A percentile compares a stretch with the other conserved stretches of the same genome.
Evolutionary conservation across 2,888 invertebrate genomes (phyloP).

Genomic region (Drosophila imparisetae): DNA sequence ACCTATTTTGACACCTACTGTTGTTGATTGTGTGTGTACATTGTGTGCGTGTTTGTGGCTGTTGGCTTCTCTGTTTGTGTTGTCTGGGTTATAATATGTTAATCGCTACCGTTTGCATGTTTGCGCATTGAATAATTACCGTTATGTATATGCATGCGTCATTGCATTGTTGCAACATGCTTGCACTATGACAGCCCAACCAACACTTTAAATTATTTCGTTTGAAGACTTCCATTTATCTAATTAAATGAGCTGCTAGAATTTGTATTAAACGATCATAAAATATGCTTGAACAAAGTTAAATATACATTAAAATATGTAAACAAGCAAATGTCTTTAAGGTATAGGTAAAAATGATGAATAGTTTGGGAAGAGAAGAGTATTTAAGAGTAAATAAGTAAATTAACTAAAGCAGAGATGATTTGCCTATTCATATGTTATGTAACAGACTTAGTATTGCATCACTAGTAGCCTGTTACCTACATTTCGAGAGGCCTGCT

Average conservation of each 20-base stretch:
- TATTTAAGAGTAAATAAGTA: neutral
- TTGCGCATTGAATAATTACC: conserved; percentile 79
- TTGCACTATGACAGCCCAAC: neutral
- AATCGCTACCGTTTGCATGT: conserved; percentile 79
- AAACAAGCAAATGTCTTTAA: neutral
- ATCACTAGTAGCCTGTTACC: too few species aligned
- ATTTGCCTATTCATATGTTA: neutral
- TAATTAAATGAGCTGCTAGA: neutral
- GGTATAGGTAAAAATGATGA: neutral
- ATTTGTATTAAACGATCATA: neutral
- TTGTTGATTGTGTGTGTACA: conserved; percentile 35
- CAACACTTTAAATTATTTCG: neutral
- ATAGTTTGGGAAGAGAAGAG: neutral
- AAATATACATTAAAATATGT: neutral
- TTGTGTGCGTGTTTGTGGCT: conserved; percentile 21
- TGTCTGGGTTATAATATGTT: conserved; percentile 76
- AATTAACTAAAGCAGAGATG: neutral
- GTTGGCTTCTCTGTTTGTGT: conserved; percentile 49
- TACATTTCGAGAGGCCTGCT: too few species aligned
- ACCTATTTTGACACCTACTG: conserved; percentile 63
- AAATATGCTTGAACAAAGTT: neutral
- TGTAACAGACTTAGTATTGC: too few species aligned
- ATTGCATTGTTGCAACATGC: conserved; percentile 14
- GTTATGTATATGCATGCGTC: conserved; percentile 50
- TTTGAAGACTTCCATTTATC: neutral